Evolutionary conservation across 1,140 invertebrate species (phyloP), one percentile per base, ranked within the genome.

Genomic region (Harpegnathos saltator): DNA sequence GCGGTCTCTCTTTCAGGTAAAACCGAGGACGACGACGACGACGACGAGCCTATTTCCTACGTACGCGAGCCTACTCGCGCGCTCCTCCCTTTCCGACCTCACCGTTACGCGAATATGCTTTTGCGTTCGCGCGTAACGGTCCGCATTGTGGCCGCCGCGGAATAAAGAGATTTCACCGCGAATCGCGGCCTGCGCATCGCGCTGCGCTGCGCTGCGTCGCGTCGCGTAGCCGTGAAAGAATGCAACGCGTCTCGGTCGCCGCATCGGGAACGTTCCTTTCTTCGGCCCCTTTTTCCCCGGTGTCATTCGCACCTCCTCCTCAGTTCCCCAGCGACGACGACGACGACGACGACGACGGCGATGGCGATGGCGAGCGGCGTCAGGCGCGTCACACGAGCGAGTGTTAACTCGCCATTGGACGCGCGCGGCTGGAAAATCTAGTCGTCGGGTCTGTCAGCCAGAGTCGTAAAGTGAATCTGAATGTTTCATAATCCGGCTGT

Each of bases 81-180:
- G 83, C 44, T n/a, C 54, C 78, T 66, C 75, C 71, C 44, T 82
- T 82, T 74, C 44, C 62, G 81, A 87, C 77, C 83, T 86, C 62
- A 80, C 86, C 86, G 86, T 84, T 87, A 86, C 68, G 68, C 48
- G 73, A 86, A 87, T 73, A 62, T 87, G 65, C 61, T 74, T 87
- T 87, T 68, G 33, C 68, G 56, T 66, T 71, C 56, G 52, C 52
- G 56, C 26, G 38, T 87, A 87, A 87, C 86, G 86, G 86, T 87
- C 19, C 48, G 71, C 66, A 87, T 87, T 87, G 81, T 87, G 66
- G 59, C 26, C 58, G 12, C 12, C 66, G n/a, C 5, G 48, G 14
- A 87, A 66, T 50, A 24, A 24, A 22, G 52, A 59, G 52, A 58
- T 82, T 58, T 56, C 26, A 33, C 56, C 24, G 44, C 14, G 33